Conservation (phyloP, 2,113 vertebrate species). For the Aleadryas rufinucha region DNA sequence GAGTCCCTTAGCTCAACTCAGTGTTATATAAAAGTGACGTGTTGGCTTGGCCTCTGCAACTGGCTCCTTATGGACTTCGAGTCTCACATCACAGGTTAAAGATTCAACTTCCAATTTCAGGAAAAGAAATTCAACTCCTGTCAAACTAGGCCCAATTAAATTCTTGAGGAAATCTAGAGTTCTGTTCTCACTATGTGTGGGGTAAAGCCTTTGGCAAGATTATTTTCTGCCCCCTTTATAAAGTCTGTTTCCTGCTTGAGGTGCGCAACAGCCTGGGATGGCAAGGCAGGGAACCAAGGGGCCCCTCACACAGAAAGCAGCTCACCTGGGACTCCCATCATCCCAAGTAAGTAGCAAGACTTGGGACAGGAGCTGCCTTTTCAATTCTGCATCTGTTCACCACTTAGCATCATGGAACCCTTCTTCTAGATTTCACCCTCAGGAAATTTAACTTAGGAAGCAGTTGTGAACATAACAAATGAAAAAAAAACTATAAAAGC, state of each 20-base stretch:
- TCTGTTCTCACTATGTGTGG: background rate
- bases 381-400: background rate
- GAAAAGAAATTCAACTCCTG: background rate
- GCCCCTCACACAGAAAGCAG: too few relatives aligned
- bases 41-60: background rate
- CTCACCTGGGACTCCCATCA: background rate
- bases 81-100: background rate
- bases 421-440: background rate
- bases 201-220: background rate
- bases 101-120: background rate
- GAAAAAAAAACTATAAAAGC: background rate
- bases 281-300: background rate
- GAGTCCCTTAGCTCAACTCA: background rate
- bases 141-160: background rate
- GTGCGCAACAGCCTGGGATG: rapidly evolving
- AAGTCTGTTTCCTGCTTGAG: background rate
- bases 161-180: background rate
- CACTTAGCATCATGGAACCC: background rate
- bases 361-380: background rate
- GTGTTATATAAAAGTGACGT: rapidly evolving
- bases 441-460: background rate
- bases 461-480: background rate
- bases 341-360: too few relatives aligned
- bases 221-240: too few relatives aligned
- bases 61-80: rapidly evolving